Percentiles rank a stretch among this genome's conserved stretches.
phyloP scores from a whole-genome alignment of 2,797 vertebrate species.

The Pantherophis alleghaniensis region DNA sequence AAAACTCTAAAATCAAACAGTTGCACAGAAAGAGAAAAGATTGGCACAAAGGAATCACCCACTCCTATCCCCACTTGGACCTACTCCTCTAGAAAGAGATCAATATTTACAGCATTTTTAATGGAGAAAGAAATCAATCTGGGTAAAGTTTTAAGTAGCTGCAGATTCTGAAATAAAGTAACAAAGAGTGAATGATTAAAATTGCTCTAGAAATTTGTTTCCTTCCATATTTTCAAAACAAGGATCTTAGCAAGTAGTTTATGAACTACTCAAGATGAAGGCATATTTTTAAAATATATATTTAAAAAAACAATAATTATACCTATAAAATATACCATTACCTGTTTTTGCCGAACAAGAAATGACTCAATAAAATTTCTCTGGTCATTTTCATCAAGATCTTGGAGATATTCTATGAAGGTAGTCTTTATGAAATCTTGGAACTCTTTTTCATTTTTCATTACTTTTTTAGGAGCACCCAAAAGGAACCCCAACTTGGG shows the following conservation, averaged over 20 bases:
- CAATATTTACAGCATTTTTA: background rate
- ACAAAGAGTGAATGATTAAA: background rate
- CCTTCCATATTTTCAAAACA: background rate
- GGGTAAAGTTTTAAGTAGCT: background rate
- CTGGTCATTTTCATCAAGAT: background rate
- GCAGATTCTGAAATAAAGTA: background rate
- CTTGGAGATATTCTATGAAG: background rate
- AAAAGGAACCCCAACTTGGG: background rate
- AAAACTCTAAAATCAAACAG: background rate
- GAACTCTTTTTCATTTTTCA: background rate
- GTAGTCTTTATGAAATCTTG: background rate
- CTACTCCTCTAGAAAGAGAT: background rate
- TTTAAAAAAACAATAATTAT: background rate
- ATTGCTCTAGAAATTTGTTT: background rate
- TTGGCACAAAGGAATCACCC: background rate
- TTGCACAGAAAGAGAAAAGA: background rate
- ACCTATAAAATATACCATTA: background rate
- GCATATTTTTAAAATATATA: background rate
- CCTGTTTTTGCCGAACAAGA: background rate
- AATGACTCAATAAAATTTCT: background rate
- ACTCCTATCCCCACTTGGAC: background rate
- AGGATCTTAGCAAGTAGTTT: background rate
- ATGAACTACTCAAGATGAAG: background rate
- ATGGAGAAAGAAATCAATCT: background rate
- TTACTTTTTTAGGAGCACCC: background rate